A percentile compares a stretch with the other conserved stretches of the same genome.
These are phyloP conservation scores for Nansenia antarctica DNA, from an alignment of 2,113 vertebrate species.

Conservation along the genomic window DNA sequence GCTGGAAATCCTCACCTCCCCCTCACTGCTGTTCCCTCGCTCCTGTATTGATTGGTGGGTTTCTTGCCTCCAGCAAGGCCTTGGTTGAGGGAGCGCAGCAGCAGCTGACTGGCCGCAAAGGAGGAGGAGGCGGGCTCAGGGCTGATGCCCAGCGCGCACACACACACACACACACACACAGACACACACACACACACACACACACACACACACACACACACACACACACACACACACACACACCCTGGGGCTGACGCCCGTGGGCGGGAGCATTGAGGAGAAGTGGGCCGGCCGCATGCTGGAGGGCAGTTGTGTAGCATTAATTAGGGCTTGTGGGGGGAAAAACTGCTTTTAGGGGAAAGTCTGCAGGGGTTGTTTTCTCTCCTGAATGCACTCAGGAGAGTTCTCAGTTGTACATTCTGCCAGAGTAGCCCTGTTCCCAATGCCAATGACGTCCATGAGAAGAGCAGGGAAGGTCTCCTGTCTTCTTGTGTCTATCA, in stretches of 20 bases:
- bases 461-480: not conserved
- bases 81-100: constrained; percentile 11
- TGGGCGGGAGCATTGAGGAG: not conserved
- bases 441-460: not conserved
- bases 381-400: constrained; percentile 8
- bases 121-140: constrained; percentile 5
- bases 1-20: constrained; percentile 1
- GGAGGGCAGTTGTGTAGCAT: not conserved
- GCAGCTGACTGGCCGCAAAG: constrained; percentile 11
- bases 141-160: constrained; percentile 8
- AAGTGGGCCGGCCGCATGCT: not conserved
- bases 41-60: constrained; percentile 38
- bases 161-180: constrained; percentile 4
- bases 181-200: not conserved
- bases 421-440: not conserved
- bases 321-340: not conserved
- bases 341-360: not conserved
- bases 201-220: constrained; percentile 7
- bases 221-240: not conserved
- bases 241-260: not conserved
- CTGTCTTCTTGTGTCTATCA: not conserved
- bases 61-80: constrained; percentile 43
- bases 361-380: not conserved
- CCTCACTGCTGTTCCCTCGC: not conserved
- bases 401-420: constrained; percentile 2